These are phyloP conservation scores for Pao palembangensis DNA, from an alignment of 2,113 vertebrate genomes.

Conservation along the genomic window DNA sequence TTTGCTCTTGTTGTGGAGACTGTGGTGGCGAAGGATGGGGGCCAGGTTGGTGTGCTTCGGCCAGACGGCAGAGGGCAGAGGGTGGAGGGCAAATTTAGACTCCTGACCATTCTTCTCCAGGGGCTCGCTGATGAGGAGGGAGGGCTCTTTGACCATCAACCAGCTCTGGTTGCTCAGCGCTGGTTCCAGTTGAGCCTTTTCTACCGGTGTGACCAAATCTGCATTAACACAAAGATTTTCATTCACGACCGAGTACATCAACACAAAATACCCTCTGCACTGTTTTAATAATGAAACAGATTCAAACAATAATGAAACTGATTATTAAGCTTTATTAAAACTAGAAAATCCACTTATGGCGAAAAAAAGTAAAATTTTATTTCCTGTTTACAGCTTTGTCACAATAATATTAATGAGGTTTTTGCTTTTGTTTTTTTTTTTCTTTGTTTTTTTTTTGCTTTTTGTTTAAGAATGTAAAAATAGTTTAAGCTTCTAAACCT, in stretches of 20 bases:
- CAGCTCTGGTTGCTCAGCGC: conserved; percentile 65
- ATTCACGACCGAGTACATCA: too few species aligned
- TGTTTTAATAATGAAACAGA: too few species aligned
- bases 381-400: too few species aligned
- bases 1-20: conserved; percentile 71
- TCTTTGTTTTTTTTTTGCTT: neutral
- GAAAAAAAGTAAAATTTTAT: too few species aligned
- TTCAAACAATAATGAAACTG: too few species aligned
- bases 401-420: too few species aligned
- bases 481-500: neutral
- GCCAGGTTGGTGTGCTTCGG: conserved; percentile 72
- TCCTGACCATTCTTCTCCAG: conserved; percentile 72
- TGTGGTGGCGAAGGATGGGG: conserved; percentile 56
- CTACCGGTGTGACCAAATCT: conserved; percentile 69
- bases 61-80: conserved; percentile 64
- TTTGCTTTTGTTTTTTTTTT: neutral
- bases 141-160: conserved; percentile 58
- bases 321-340: too few species aligned
- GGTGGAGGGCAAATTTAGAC: conserved; percentile 65
- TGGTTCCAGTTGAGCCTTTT: conserved; percentile 57
- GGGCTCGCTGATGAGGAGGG: conserved; percentile 70
- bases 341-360: too few species aligned
- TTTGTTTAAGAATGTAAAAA: too few species aligned
- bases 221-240: conserved; percentile 1
- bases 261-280: neutral